Evolutionary conservation across 2,113 vertebrate genomes (phyloP).

Genomic region (Echinops telfairi): DNA sequence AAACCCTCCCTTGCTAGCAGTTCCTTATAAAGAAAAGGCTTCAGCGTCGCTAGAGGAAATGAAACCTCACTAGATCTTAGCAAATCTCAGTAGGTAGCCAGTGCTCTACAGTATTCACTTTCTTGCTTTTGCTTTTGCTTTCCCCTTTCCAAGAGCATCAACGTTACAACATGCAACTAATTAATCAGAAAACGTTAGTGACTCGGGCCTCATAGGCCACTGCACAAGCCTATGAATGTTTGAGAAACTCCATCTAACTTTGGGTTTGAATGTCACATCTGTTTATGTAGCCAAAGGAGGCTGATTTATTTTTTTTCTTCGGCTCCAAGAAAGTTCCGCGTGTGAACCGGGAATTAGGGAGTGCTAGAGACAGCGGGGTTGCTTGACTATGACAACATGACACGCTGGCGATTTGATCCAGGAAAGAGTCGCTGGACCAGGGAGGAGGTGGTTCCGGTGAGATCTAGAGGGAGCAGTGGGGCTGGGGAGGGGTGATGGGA

Average conservation of each 20-base stretch:
- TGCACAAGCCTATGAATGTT: conserved; percentile 62
- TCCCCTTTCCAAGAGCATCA: not conserved
- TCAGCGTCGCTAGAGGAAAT: not conserved
- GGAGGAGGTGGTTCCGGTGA: not conserved
- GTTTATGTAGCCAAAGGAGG: conserved; percentile 64
- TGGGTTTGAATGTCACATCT: conserved; percentile 69
- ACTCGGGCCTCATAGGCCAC: conserved; percentile 69
- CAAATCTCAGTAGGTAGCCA: conserved; percentile 29
- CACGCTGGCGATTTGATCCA: not conserved
- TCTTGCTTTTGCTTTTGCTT: conserved; percentile 15
- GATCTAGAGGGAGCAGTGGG: not conserved
- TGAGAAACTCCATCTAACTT: conserved; percentile 62
- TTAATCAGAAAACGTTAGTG: conserved; percentile 70
- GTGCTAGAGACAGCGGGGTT: conserved; percentile 36
- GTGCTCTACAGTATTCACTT: conserved; percentile 3
- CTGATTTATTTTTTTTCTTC: not conserved
- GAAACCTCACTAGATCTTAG: conserved; percentile 8
- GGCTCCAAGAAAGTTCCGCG: conserved; percentile 44
- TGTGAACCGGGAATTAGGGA: conserved; percentile 38
- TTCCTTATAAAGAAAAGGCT: conserved; percentile 28
- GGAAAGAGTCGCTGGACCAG: not conserved
- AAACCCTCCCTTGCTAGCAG: conserved; percentile 29
- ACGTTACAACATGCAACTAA: conserved; percentile 47
- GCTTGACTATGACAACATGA: not conserved
- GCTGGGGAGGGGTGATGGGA: not conserved